These are phyloP conservation scores for Cataglyphis altisquamis DNA, from an alignment of 2,888 invertebrate genomes.

Conservation along the genomic window DNA sequence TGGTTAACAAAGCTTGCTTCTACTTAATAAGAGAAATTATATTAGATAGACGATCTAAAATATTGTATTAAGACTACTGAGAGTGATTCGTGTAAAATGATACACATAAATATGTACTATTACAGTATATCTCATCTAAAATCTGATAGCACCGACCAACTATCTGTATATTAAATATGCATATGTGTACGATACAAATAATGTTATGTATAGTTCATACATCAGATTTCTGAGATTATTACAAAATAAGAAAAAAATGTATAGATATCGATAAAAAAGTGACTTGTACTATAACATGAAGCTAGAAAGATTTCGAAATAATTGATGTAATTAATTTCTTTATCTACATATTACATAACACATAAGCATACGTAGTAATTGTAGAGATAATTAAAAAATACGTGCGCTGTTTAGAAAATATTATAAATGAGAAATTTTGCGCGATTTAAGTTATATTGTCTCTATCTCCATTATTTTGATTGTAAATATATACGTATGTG, in stretches of 20 bases:
- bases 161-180: neutral
- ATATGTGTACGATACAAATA: too few relatives aligned
- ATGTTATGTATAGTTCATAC: too few relatives aligned
- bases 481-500: neutral
- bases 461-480: neutral
- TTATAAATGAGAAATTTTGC: neutral
- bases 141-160: too few relatives aligned
- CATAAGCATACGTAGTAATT: slow-evolving; percentile 42
- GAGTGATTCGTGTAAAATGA: neutral
- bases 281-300: slow-evolving; percentile 51
- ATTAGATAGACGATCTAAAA: neutral
- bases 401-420: neutral
- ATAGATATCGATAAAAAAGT: slow-evolving; percentile 61
- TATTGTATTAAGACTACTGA: neutral
- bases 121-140: too few relatives aligned
- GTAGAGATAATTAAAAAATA: slow-evolving; percentile 49
- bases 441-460: neutral
- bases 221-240: too few relatives aligned
- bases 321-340: slow-evolving; percentile 72
- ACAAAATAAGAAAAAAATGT: too few relatives aligned
- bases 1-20: neutral
- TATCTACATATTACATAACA: slow-evolving; percentile 38
- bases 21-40: neutral
- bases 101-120: neutral
- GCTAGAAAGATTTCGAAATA: slow-evolving; percentile 64